phyloP scores from a whole-genome alignment of 2,113 vertebrate genomes.

The Mastomys natalensis region DNA sequence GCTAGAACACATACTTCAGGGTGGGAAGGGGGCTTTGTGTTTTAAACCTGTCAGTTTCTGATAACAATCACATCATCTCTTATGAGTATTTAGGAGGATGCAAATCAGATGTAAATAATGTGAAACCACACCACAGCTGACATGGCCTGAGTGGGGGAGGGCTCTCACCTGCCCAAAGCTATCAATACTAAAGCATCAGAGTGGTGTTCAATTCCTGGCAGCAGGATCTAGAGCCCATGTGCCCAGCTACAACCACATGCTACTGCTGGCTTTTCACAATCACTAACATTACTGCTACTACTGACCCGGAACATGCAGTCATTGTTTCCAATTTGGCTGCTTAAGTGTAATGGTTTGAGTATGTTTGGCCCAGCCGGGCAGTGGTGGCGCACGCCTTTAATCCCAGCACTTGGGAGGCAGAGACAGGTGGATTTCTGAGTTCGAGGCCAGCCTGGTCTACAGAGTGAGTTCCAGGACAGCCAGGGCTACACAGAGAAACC shows the following conservation, averaged over 20 bases:
- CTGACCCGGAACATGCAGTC: not conserved
- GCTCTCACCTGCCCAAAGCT: not conserved
- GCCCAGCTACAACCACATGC: not conserved
- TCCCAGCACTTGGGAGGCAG: no score
- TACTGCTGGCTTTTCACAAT: no score
- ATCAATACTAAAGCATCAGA: not conserved
- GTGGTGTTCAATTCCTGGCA: no score
- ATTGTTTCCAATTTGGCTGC: not conserved
- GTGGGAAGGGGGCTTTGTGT: not conserved
- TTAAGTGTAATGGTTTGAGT: no score
- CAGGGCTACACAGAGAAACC: no score
- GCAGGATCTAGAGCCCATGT: not conserved
- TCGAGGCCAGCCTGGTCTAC: no score
- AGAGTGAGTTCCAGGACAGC: no score
- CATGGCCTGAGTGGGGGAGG: fast-evolving
- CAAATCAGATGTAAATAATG: fast-evolving
- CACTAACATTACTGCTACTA: not conserved
- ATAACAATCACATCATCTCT: not conserved
- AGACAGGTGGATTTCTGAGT: no score
- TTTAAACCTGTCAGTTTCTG: not conserved
- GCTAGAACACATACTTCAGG: not conserved
- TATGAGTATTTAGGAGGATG: not conserved
- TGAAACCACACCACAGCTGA: fast-evolving
- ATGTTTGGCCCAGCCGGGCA: no score
- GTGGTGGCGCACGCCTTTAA: no score